These are phyloP conservation scores for Saimiri boliviensis DNA, from an alignment of 2,113 vertebrate species.

Conservation along the genomic window DNA sequence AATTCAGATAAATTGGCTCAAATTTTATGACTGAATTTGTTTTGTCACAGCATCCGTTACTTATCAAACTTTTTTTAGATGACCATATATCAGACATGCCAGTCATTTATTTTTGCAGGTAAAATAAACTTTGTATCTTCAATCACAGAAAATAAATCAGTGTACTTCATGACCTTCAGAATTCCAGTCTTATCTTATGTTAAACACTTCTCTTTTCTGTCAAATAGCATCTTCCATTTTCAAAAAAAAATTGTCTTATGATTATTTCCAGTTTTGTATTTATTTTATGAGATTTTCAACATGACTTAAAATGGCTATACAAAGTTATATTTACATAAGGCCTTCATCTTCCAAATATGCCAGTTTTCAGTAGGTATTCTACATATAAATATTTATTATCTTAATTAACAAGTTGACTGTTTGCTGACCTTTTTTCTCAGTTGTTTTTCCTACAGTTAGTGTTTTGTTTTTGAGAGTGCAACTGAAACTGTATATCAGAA, in stretches of 20 bases:
- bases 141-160: background rate
- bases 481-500: background rate
- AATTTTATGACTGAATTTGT: background rate
- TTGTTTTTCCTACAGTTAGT: background rate
- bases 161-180: background rate
- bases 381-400: conserved; percentile 9
- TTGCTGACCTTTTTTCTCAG: background rate
- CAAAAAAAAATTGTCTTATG: background rate
- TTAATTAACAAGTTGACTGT: background rate
- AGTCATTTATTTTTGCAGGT: background rate
- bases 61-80: background rate
- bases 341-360: background rate
- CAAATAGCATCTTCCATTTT: background rate
- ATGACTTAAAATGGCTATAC: background rate
- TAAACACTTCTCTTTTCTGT: background rate
- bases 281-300: background rate
- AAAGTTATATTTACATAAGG: background rate
- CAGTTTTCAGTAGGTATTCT: background rate
- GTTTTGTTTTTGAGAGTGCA: background rate
- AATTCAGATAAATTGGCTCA: background rate
- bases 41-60: background rate
- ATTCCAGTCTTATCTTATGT: background rate
- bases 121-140: background rate
- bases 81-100: background rate
- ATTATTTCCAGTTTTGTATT: background rate